phyloP scores from a whole-genome alignment of 2,888 invertebrate genomes.

The Dasypogon diadema region DNA sequence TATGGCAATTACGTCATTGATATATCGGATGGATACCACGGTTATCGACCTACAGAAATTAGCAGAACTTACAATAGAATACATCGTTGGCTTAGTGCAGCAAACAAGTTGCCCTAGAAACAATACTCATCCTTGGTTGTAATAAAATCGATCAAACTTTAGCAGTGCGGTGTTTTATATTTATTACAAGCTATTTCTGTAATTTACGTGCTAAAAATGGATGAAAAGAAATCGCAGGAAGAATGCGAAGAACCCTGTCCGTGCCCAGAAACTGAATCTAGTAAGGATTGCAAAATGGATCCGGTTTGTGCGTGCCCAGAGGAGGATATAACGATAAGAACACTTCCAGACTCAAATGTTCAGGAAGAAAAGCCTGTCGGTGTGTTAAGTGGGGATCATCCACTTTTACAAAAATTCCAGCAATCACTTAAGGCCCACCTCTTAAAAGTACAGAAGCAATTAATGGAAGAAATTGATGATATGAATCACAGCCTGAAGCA shows the following conservation, averaged over 20 bases:
- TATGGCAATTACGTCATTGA: no score
- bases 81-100: no score
- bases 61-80: no score
- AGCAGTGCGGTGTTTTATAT: background rate
- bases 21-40: no score
- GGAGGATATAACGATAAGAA: background rate
- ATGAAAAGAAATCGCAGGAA: background rate
- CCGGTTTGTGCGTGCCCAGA: background rate
- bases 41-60: no score
- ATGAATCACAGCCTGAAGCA: slow-evolving; percentile 70
- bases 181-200: background rate
- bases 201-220: slow-evolving; percentile 28
- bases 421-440: slow-evolving; percentile 76
- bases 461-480: slow-evolving; percentile 76
- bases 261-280: background rate
- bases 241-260: background rate
- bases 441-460: slow-evolving; percentile 73
- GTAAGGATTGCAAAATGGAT: background rate
- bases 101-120: slow-evolving; percentile 29
- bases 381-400: slow-evolving; percentile 79
- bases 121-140: background rate
- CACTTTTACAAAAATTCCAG: slow-evolving; percentile 80
- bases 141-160: slow-evolving; percentile 12
- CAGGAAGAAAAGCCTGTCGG: background rate
- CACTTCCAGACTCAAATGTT: background rate